These are phyloP conservation scores for Danaus chrysippus DNA, from an alignment of 2,888 invertebrate genomes.

Conservation along the genomic window DNA sequence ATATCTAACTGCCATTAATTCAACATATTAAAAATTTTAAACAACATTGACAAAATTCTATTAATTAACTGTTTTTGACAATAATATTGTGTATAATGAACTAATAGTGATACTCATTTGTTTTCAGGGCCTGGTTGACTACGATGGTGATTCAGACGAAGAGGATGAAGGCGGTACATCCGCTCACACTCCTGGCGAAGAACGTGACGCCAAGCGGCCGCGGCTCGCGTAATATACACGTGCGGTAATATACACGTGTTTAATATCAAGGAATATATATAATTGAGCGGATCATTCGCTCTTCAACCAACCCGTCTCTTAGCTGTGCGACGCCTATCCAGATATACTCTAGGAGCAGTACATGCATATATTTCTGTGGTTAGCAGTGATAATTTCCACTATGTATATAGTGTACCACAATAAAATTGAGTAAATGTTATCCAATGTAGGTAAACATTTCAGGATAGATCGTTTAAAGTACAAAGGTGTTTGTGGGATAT, in stretches of 20 bases:
- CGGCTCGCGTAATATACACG: conserved; percentile 83
- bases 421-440: not conserved
- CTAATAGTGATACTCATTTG: no score
- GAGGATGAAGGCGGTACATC: conserved; percentile 83
- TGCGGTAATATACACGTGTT: not conserved
- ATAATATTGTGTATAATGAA: not conserved
- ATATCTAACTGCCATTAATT: no score
- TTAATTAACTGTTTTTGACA: no score
- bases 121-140: conserved; percentile 94
- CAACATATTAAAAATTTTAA: no score
- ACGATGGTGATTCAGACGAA: conserved; percentile 98
- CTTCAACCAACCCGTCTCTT: not conserved
- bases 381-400: conserved; percentile 4
- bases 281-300: not conserved
- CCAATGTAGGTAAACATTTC: not conserved
- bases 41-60: no score
- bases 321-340: conserved; percentile 4
- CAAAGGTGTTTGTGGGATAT: conserved; percentile 32
- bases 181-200: conserved; percentile 38
- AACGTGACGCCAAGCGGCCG: conserved; percentile 85
- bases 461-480: conserved; percentile 20
- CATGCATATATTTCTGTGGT: not conserved
- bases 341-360: conserved; percentile 6
- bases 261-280: conserved; percentile 61
- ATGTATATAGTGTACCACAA: not conserved